Conservation (phyloP, 2,797 vertebrate species). For the Schizopygopsis pylzovi region DNA sequence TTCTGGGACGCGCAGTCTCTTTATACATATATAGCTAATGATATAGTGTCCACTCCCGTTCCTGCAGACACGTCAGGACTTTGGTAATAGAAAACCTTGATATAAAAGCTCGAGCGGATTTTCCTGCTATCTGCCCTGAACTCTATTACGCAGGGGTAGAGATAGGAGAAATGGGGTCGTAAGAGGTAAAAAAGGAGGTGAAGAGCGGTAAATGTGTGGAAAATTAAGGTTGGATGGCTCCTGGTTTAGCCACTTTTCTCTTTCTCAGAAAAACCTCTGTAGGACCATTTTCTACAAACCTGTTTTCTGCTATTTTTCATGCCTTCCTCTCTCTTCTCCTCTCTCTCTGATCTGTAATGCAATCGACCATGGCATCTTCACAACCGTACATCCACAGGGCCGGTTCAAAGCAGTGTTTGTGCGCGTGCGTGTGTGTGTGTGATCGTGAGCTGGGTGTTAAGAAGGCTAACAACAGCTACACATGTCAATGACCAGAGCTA, state of each 20-base stretch:
- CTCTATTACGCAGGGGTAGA: constrained; percentile 24
- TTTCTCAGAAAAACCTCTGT: background rate
- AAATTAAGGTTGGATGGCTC: background rate
- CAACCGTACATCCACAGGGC: constrained; percentile 1
- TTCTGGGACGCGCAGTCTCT: constrained; percentile 38
- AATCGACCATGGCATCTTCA: constrained; percentile 21
- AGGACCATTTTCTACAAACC: background rate
- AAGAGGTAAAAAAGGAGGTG: background rate
- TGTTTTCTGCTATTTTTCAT: constrained; percentile 6
- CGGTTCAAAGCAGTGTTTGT: background rate
- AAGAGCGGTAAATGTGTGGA: background rate
- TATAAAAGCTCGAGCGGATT: background rate
- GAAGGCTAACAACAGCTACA: constrained; percentile 4
- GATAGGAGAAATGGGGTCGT: constrained; percentile 27
- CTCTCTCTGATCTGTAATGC: background rate
- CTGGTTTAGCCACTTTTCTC: constrained; percentile 18
- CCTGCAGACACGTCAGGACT: constrained; percentile 14
- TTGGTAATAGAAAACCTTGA: constrained; percentile 29
- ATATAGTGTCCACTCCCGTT: constrained; percentile 28
- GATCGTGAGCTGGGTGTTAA: constrained; percentile 7
- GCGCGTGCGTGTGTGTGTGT: background rate
- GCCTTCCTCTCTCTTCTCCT: background rate
- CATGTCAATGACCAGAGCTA: background rate
- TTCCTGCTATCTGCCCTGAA: constrained; percentile 1
- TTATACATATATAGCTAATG: constrained; percentile 35